Base-by-base conservation (phyloP, 2,113 vertebrate genomes). In the Albula glossodonta region DNA sequence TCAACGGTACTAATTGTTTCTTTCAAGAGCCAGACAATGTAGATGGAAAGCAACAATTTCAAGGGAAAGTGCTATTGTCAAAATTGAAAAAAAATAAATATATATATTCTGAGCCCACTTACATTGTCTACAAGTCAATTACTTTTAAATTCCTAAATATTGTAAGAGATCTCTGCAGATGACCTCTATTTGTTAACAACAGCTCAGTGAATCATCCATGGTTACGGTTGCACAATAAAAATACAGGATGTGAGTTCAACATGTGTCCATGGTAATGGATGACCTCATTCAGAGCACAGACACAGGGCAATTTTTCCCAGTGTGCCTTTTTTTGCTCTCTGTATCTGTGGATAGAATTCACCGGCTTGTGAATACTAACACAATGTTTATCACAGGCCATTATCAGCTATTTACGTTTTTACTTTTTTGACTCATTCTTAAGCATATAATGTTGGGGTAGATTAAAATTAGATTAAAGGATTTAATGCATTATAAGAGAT, bases 161-260 rank as follows among this genome's bases (percentile, higher is more conserved):
- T 63, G 10, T 63, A 15, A 17, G 60, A 63, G 53, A 56, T 56
- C 7, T 56, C 53, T 56, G 53, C 53, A 56, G 15, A 63, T 4
- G 12, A 63, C 10, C 60, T 7, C 60, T 15, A 19, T 63, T 63
- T 63, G 15, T 63, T 63, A 63, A 63, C 53, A 56, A 56, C 60
- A 63, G 83, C 66, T 77, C 48, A 25, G 83, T 88, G 88, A 89
- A 87, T 88, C 90, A 91, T 83, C 78, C 80, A 48, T 86, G 77
- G 86, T 89, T 87, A 88, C 87, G n/a, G 52, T 82, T 88, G 81
- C 82, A 87, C 84, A 51, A 88, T 86, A 79, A 88, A 87, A 88
- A 87, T 89, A 89, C 83, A 90, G 88, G 90, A 91, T 88, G 85
- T 88, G 86, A 82, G 82, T 80, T 63, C 87, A 88, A 87, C 79